phyloP scores from a whole-genome alignment of 2,888 invertebrate species.

The Lampropteryx suffumata region DNA sequence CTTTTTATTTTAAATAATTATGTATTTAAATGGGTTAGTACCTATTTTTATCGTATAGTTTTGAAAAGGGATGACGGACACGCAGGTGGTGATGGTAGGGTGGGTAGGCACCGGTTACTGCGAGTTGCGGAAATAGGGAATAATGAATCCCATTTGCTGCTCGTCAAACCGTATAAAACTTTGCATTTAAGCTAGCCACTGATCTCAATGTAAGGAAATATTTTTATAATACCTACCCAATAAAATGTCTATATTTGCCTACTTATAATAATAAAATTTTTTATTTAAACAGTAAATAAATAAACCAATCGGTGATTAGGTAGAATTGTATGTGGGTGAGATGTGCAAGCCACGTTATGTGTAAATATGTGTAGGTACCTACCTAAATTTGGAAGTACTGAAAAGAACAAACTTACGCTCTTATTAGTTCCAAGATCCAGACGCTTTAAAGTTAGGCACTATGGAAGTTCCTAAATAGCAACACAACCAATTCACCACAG shows the following conservation, averaged over 20 bases:
- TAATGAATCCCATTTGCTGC: constrained; percentile 4
- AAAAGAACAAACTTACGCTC: background rate
- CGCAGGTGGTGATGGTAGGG: constrained; percentile 1
- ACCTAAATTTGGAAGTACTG: too few species aligned
- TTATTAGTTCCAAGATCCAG: background rate
- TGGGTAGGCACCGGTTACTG: background rate
- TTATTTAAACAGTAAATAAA: too few species aligned
- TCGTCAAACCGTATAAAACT: constrained; percentile 4
- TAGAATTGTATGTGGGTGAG: too few species aligned
- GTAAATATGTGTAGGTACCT: background rate
- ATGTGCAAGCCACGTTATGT: too few species aligned
- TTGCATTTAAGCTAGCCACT: too few species aligned
- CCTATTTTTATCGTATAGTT: background rate
- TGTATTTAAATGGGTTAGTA: too few species aligned
- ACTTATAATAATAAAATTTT: too few species aligned
- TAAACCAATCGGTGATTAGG: too few species aligned
- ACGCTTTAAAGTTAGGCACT: constrained; percentile 3
- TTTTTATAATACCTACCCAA: too few species aligned
- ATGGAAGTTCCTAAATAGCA: constrained; percentile 6
- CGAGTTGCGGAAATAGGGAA: constrained; percentile 2
- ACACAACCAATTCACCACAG: constrained; percentile 7
- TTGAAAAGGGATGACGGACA: constrained; percentile 4
- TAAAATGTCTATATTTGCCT: too few species aligned
- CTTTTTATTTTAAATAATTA: too few species aligned
- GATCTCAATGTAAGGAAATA: too few species aligned